Base-by-base conservation (phyloP, 2,888 invertebrate genomes). In the Masnerella sp. region DNA sequence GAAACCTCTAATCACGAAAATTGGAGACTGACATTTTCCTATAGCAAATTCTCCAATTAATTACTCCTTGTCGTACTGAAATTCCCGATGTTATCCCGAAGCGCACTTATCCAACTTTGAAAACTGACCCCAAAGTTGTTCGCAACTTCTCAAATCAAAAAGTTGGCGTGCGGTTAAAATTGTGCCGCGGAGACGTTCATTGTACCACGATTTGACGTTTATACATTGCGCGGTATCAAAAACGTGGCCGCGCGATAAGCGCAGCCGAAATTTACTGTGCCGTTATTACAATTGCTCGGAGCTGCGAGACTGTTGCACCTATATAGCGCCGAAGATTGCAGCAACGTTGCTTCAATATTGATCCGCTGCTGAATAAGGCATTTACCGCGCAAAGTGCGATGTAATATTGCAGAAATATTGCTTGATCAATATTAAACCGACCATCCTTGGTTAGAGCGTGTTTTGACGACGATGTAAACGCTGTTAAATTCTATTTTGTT, bases 341-440 rank as follows among this genome's bases (percentile, higher is more conserved):
- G 54, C 47, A 36, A 65, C 47, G 49, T 67, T 52, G 56, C 67
- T 67, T 49, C 47, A 56, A 58, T 58, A 67, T 58, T 58, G 56
- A 67, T 56, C 56, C 49, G 40, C 8, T 34, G 36, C 8, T 58
- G 67, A 56, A 58, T 47, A 49, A 56, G 49, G 22, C 67, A 58
- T 65, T 47, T 43, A 36, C 22, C 28, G 14, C 47, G 30, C 51
- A 47, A 38, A 43, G 40, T 42, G 42, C 56, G 58, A 67, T 67
- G 51, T 58, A 51, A 67, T 67, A 67, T 43, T 67, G 34, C 32
- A 49, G 42, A 67, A 67, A 67, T 67, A 67, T 67, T 51, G 49
- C 56, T 58, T 25, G 49, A 51, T 56, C 43, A 58, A 67, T 67
- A 51, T 67, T 67, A 22, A 20, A n/a, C 45, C 2, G 20, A 30